Percentiles rank a stretch among this genome's conserved stretches.
These are phyloP conservation scores for Gavia stellata DNA, from an alignment of 2,113 vertebrate species.

Conservation along the genomic window DNA sequence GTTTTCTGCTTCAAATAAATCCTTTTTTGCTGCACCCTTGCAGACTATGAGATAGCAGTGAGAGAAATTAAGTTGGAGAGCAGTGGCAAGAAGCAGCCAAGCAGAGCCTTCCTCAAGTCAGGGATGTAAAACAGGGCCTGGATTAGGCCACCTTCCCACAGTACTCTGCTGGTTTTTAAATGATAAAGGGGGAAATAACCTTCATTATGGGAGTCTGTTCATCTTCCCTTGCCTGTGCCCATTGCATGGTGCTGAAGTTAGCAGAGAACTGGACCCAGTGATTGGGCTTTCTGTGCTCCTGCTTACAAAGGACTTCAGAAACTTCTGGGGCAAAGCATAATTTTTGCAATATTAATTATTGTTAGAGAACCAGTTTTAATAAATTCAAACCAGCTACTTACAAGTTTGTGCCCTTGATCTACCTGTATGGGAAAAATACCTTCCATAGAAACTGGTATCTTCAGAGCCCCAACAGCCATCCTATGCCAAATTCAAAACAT, in stretches of 20 bases:
- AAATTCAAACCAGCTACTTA: neutral
- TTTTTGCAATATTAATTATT: neutral
- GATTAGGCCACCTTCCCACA: neutral
- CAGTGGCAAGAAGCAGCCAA: neutral
- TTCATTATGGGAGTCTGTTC: accelerated
- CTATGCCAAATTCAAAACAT: neutral
- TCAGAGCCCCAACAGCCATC: neutral
- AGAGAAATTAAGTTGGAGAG: neutral
- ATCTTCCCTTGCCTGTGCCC: neutral
- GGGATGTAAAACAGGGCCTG: neutral
- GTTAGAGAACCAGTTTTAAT: neutral
- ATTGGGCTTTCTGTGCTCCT: neutral
- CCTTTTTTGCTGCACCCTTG: neutral
- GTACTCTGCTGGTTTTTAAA: neutral
- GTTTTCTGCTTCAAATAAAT: neutral
- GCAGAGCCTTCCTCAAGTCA: neutral
- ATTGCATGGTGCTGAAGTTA: accelerated
- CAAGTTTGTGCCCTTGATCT: neutral
- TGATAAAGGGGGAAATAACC: neutral
- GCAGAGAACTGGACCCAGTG: neutral
- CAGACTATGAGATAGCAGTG: neutral
- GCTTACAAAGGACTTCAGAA: neutral
- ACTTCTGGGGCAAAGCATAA: neutral
- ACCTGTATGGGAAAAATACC: neutral
- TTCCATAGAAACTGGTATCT: neutral